Evolutionary conservation across 2,888 invertebrate genomes (phyloP), one percentile per base, ranked within the genome.

Genomic region (Tribolium freemani): DNA sequence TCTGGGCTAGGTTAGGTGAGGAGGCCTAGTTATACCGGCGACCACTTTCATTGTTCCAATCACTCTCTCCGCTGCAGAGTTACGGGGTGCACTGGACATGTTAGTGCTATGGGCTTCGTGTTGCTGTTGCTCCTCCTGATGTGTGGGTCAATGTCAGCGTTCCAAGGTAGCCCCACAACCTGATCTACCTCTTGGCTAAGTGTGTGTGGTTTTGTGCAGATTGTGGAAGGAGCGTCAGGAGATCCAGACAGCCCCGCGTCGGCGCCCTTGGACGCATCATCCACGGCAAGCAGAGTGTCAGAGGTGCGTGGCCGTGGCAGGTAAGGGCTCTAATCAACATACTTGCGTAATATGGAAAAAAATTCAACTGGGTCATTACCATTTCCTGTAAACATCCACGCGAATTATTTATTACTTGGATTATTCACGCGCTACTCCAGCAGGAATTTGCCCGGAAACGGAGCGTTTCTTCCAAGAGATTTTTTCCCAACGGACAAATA

Each of bases 231-330:
- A 92, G 91, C 51, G 86, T 92, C 54, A 87, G 91, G 53, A 88
- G 88, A 77, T 88, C 88, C 54, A 85, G 93, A 71, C 92, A 92
- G 81, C 92, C 92, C 26, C 86, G 92, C 0, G 83, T 87, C 2
- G 85, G 83, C 58, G 78, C 81, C 54, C 79, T 83, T 54, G 91
- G 93, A 3, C 88, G 94, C 74, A 93, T 94, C 81, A 93, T 94
- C 81, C 93, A 92, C 80, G 94, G 94, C 0, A 90, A 92, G 81
- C 93, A 93, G 77, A 93, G 93, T 71, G 91, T 90, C 72, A 88
- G 91, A 80, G 94, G 94, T 13, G 93, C 94, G 3, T 95, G 94
- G 94, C 94, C 95, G 0, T 95, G 94, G 94, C 94, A 93, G 90
- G 93, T 92, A 82, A 83, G 46, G 44, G 63, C 56, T 61, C 63